These are phyloP conservation scores for Drosophila neoperkinsi DNA, from an alignment of 2,888 invertebrate genomes.

Conservation along the genomic window DNA sequence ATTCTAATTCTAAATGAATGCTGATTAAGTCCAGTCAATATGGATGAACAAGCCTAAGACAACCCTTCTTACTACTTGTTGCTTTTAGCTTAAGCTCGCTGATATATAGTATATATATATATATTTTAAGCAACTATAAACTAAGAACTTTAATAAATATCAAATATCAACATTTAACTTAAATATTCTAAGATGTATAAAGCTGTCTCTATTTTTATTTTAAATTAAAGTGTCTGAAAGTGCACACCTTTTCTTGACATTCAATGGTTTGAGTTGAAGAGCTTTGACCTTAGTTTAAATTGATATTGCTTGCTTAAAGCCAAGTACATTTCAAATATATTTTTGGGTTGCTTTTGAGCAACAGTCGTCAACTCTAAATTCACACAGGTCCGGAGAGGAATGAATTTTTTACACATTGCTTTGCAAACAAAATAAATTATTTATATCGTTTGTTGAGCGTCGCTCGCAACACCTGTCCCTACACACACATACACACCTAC, in stretches of 20 bases:
- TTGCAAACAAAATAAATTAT: slow-evolving; percentile 74
- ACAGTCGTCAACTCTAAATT: not conserved
- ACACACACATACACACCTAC: slow-evolving; percentile 3
- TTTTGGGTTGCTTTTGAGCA: slow-evolving; percentile 8
- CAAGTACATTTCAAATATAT: slow-evolving; percentile 12
- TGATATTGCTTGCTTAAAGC: slow-evolving; percentile 14
- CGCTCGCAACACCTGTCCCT: slow-evolving; percentile 26
- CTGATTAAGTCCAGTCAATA: not conserved
- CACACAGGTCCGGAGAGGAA: slow-evolving; percentile 14
- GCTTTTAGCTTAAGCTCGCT: not conserved
- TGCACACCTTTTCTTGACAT: not conserved
- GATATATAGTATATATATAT: not conserved
- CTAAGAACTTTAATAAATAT: not conserved
- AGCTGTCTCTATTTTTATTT: not conserved
- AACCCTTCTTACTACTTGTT: not conserved
- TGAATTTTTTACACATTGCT: slow-evolving; percentile 66
- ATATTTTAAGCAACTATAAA: not conserved
- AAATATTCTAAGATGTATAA: not conserved
- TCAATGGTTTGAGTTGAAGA: not conserved
- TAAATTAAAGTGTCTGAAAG: not conserved
- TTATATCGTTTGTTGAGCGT: slow-evolving; percentile 57
- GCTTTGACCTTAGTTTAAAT: slow-evolving; percentile 14
- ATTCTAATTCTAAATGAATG: too few species aligned
- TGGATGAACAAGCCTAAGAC: not conserved
- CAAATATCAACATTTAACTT: too few species aligned